Conservation (phyloP, 2,797 vertebrate genomes). For the Argentina silus region DNA sequence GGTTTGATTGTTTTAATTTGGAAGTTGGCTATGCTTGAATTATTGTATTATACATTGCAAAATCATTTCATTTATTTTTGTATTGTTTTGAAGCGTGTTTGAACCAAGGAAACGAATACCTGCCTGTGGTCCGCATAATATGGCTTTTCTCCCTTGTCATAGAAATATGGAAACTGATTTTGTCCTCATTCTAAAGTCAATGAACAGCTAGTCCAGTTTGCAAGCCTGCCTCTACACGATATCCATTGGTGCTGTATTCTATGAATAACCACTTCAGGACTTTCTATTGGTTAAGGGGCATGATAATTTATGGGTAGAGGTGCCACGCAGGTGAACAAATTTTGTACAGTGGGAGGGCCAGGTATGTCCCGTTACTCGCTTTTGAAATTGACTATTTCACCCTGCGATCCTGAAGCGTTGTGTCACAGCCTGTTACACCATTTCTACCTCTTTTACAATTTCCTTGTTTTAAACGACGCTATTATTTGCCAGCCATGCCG, state of each 20-base stretch:
- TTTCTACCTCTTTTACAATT: background rate
- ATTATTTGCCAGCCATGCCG: constrained; percentile 29
- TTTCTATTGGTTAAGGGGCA: background rate
- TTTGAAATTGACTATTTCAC: background rate
- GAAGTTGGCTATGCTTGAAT: background rate
- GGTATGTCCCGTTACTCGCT: background rate
- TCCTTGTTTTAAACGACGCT: background rate
- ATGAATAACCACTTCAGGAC: background rate
- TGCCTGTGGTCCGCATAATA: too few species aligned
- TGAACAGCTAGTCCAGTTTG: background rate
- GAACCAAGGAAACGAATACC: background rate
- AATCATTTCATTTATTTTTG: background rate
- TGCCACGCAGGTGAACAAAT: too few species aligned
- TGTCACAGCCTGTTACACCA: background rate
- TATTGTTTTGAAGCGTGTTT: background rate
- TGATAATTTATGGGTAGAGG: background rate
- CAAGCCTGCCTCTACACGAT: background rate
- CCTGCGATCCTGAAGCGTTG: background rate
- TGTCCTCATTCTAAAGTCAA: background rate
- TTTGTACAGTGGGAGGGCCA: background rate
- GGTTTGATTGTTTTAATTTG: background rate
- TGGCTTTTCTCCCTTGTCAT: background rate
- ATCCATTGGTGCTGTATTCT: background rate
- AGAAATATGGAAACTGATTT: background rate
- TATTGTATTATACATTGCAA: background rate